These are phyloP conservation scores for Pelobates fuscus DNA, from an alignment of 2,113 vertebrate species.

Conservation along the genomic window DNA sequence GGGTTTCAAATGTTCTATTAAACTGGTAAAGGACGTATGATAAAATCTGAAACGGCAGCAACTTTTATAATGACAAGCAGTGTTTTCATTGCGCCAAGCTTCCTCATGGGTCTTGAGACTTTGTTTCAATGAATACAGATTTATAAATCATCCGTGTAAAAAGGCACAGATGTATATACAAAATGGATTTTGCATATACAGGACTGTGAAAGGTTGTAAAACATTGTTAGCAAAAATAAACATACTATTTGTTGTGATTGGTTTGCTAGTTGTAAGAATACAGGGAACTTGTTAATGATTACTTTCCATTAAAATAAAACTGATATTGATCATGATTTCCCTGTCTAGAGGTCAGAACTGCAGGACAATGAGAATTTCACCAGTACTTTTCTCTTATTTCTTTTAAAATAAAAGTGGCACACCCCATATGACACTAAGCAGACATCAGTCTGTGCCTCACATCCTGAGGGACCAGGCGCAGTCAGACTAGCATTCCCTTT, in stretches of 20 bases:
- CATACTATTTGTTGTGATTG: too few species aligned
- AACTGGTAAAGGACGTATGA: constrained; percentile 11
- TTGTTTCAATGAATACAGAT: constrained; percentile 54
- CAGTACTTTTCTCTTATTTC: background rate
- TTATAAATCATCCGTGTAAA: constrained; percentile 40
- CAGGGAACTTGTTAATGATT: too few species aligned
- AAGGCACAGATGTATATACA: background rate
- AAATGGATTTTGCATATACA: too few species aligned
- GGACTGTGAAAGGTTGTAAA: too few species aligned
- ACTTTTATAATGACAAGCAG: constrained; percentile 50
- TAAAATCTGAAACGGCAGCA: constrained; percentile 50
- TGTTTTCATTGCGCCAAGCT: constrained; percentile 46
- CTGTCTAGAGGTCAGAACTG: background rate
- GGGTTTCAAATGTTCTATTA: constrained; percentile 46
- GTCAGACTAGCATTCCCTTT: constrained; percentile 44
- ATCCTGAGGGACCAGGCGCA: constrained; percentile 1
- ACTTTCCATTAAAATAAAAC: too few species aligned
- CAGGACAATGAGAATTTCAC: background rate
- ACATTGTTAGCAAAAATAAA: too few species aligned
- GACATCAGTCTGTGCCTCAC: background rate
- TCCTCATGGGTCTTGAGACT: constrained; percentile 41
- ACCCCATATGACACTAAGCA: background rate
- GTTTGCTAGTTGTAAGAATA: too few species aligned
- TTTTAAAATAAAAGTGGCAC: background rate
- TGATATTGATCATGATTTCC: background rate